phyloP scores from a whole-genome alignment of 2,797 vertebrate genomes.

The Eleutherodactylus coqui region DNA sequence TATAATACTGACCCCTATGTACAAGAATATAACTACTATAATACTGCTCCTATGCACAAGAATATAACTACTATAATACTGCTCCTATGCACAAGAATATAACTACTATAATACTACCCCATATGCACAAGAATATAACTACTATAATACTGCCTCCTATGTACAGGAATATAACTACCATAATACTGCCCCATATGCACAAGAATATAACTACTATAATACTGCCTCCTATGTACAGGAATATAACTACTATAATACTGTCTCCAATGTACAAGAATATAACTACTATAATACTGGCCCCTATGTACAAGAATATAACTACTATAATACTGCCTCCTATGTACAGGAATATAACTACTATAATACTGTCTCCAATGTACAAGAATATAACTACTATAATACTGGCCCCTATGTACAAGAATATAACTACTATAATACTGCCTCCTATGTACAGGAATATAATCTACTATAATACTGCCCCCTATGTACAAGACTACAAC shows the following conservation, averaged over 20 bases:
- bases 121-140: slow-evolving; percentile 7
- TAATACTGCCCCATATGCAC: slow-evolving; percentile 1
- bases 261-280: not conserved
- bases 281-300: slow-evolving; percentile 8
- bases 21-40: not conserved
- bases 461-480: not conserved
- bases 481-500: not conserved
- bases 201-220: slow-evolving; percentile 15
- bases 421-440: too few species aligned
- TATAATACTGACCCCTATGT: not conserved
- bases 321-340: slow-evolving; percentile 9
- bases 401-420: too few species aligned
- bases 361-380: not conserved
- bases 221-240: not conserved
- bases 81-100: slow-evolving; percentile 3
- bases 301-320: slow-evolving; percentile 9
- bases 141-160: slow-evolving; percentile 7
- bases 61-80: slow-evolving; percentile 8
- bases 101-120: slow-evolving; percentile 2
- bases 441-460: too few species aligned
- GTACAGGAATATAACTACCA: slow-evolving; percentile 5
- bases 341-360: not conserved
- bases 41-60: not conserved
- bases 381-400: not conserved
- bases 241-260: not conserved